These are phyloP conservation scores for Thunnus thynnus DNA, from an alignment of 2,113 vertebrate species.

Conservation along the genomic window DNA sequence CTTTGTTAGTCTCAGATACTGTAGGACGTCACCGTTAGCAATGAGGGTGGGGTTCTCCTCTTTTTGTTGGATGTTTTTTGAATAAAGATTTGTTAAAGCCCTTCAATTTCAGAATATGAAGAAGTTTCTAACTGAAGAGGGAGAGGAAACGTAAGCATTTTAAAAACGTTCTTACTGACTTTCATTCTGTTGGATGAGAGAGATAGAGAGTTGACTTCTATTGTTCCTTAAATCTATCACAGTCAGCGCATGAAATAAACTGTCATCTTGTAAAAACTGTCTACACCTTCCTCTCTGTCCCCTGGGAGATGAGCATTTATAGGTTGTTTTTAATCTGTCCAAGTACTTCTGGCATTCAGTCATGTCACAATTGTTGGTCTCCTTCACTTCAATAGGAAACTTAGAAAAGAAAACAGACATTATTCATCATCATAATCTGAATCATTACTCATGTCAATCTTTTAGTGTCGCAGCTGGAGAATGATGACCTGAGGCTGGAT, in stretches of 20 bases:
- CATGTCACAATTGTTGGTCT: constrained; percentile 7
- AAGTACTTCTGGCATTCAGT: constrained; percentile 22
- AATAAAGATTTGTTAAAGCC: too few species aligned
- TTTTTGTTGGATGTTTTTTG: background rate
- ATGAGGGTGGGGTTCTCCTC: background rate
- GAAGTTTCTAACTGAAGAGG: background rate
- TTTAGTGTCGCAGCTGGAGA: constrained; percentile 51
- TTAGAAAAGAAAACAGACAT: constrained; percentile 29
- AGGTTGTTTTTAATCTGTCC: constrained; percentile 35
- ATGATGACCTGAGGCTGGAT: constrained; percentile 32
- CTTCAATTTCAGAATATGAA: background rate
- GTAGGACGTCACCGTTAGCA: background rate
- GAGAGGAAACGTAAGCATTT: background rate
- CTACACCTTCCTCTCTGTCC: constrained; percentile 13
- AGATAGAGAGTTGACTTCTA: background rate
- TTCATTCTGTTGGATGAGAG: background rate
- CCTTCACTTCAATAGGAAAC: constrained; percentile 19
- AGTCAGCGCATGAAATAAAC: constrained; percentile 29
- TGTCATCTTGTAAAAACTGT: constrained; percentile 14
- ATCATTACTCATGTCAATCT: constrained; percentile 37
- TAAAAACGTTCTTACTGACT: background rate
- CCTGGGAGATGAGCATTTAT: constrained; percentile 30
- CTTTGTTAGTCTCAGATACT: constrained; percentile 5
- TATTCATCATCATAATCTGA: constrained; percentile 37
- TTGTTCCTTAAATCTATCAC: constrained; percentile 15